Base-by-base conservation (phyloP, 2,797 vertebrate genomes). In the Leptoclinus maculatus region DNA sequence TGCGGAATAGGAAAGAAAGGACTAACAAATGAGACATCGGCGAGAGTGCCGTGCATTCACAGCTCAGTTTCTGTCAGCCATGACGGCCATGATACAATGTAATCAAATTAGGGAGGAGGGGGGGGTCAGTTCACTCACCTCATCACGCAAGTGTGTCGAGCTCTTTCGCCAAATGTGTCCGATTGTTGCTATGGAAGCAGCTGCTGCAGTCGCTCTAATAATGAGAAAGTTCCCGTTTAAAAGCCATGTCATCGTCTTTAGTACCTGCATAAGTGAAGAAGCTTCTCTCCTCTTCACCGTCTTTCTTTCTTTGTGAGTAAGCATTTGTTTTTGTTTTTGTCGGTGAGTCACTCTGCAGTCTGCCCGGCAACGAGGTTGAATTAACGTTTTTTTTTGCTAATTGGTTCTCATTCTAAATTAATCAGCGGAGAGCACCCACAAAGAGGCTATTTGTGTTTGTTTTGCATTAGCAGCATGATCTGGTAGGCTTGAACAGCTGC, bases 21-120 rank as follows among this genome's bases (percentile, higher is more conserved):
- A 85, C 82, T 81, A 82, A 78, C 65, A 64, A 58, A 53, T 51
- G 76, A 60, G 78, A 67, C 58, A 63, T 54, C 36, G 60, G 69
- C 17, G 5, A 56, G 62, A 68, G 71, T 58, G 64, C 10, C 21
- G 7, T 9, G 66, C 63, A 17, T 57, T 56, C 58, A 3, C 32
- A 1, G 41, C 54, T 84, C 47, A 4, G 38, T 10, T 4, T 41
- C 59, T 49, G 29, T 32, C 5, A 32, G 29, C 29, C 29, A 29
- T 3, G 73, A 32, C 3, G 14, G 38, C 10, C 67, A 7, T 3
- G 32, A 25, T 62, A 53, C 60, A 67, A 54, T 25, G 17, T n/a
- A 82, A 78, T 82, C 23, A 58, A 76, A 60, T 63, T 27, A 49
- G 56, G 60, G 76, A 74, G 71, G 47, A 19, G 38, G 47, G 8